These are phyloP conservation scores for Spisula solida DNA, from an alignment of 2,888 invertebrate genomes.

Conservation along the genomic window DNA sequence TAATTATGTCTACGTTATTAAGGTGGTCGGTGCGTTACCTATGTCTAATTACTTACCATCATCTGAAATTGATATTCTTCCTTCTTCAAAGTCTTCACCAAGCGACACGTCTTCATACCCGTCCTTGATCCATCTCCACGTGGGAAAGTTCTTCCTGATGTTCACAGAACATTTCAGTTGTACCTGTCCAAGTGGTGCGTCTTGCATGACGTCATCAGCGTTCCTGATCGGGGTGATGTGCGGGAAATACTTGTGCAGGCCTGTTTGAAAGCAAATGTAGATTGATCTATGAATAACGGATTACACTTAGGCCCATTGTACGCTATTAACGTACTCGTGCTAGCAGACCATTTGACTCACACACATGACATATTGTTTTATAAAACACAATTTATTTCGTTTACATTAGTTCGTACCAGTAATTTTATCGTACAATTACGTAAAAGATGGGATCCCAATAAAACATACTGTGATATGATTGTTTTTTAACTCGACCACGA, in stretches of 20 bases:
- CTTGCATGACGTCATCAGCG: slow-evolving; percentile 32
- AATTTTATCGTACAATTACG: too few relatives aligned
- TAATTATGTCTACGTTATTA: too few relatives aligned
- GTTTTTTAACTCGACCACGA: too few relatives aligned
- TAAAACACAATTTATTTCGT: too few relatives aligned
- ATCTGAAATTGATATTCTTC: background rate
- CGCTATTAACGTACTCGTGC: too few relatives aligned
- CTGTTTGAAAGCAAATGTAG: background rate
- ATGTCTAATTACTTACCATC: slow-evolving; percentile 9
- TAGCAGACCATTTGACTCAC: too few relatives aligned
- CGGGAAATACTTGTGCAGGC: slow-evolving; percentile 45
- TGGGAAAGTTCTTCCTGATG: slow-evolving; percentile 7
- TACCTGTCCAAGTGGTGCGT: background rate
- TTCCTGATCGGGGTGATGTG: slow-evolving; percentile 30
- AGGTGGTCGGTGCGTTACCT: too few relatives aligned
- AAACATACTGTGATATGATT: too few relatives aligned
- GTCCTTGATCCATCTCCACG: slow-evolving; percentile 53
- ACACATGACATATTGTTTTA: too few relatives aligned
- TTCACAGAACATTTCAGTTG: slow-evolving; percentile 7
- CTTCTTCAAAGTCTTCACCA: background rate
- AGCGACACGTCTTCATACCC: slow-evolving; percentile 35
- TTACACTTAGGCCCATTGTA: too few relatives aligned
- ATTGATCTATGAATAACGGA: background rate
- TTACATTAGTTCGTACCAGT: too few relatives aligned
- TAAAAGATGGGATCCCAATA: too few relatives aligned